A percentile compares a stretch with the other conserved stretches of the same genome.
These are phyloP conservation scores for Percopsis transmontana DNA, from an alignment of 2,113 vertebrate species.

Conservation along the genomic window DNA sequence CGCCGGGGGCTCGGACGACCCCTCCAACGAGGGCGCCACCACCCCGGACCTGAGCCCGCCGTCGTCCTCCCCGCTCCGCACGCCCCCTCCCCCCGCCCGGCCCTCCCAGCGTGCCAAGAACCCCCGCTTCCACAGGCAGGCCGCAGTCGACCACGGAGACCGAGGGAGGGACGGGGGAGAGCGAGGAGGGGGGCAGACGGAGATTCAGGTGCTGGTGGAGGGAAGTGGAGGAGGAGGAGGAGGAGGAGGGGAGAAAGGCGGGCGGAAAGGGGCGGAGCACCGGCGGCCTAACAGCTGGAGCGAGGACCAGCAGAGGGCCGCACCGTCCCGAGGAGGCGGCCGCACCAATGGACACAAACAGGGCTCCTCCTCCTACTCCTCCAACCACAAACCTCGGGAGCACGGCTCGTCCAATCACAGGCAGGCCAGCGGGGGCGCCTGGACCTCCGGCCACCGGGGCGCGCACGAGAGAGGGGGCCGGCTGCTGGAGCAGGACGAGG, in stretches of 20 bases:
- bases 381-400: constrained; percentile 84
- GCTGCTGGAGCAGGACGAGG: constrained; percentile 91
- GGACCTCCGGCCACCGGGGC: constrained; percentile 82
- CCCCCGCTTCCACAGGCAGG: constrained; percentile 89
- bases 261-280: constrained; percentile 60
- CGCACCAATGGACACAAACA: constrained; percentile 84
- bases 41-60: constrained; percentile 90
- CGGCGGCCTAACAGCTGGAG: constrained; percentile 83
- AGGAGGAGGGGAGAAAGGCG: not conserved
- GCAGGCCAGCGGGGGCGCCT: constrained; percentile 79
- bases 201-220: constrained; percentile 80
- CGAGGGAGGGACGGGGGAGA: constrained; percentile 62
- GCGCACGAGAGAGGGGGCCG: constrained; percentile 71
- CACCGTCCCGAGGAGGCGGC: constrained; percentile 58
- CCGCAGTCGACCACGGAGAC: constrained; percentile 87
- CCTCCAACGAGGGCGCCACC: constrained; percentile 86
- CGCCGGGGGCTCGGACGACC: constrained; percentile 68
- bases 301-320: constrained; percentile 80
- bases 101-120: constrained; percentile 84
- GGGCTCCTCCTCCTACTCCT: constrained; percentile 65
- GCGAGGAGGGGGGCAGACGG: constrained; percentile 46
- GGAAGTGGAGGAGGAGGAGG: constrained; percentile 42
- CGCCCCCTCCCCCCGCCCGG: constrained; percentile 76
- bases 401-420: constrained; percentile 74
- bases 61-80: constrained; percentile 80